phyloP scores from a whole-genome alignment of 2,113 vertebrate species.

The Gila orcuttii region DNA sequence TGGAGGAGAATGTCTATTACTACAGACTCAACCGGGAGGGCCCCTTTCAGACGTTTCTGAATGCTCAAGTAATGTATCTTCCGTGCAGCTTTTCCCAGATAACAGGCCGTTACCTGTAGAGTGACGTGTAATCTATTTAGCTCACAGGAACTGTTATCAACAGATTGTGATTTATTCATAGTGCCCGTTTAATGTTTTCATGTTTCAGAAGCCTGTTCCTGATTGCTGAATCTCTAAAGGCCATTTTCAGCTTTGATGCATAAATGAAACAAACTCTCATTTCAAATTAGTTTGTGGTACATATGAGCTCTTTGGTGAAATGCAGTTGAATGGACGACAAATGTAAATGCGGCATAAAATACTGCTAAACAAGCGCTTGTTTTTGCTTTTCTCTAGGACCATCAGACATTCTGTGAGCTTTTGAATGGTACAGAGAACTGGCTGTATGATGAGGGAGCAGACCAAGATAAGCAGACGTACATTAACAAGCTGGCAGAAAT shows the following conservation, averaged over 20 bases:
- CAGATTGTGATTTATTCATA: neutral
- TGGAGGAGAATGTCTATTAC: constrained; percentile 83
- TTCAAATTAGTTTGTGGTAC: neutral
- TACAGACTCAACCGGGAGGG: constrained; percentile 81
- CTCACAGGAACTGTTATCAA: constrained; percentile 14
- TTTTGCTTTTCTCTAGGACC: constrained; percentile 66
- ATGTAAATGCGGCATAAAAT: neutral
- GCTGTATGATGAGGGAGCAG: constrained; percentile 83
- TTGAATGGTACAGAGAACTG: constrained; percentile 79
- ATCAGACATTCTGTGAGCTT: constrained; percentile 71
- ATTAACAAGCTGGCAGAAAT: constrained; percentile 78
- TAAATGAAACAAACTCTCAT: neutral
- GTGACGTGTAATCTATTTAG: constrained; percentile 16
- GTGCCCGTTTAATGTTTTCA: neutral
- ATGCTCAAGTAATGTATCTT: constrained; percentile 71
- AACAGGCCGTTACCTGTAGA: neutral
- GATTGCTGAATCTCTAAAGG: constrained; percentile 20
- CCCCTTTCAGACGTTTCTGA: constrained; percentile 75
- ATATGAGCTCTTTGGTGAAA: neutral
- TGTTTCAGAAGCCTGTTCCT: neutral
- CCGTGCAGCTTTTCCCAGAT: neutral
- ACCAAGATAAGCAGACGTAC: constrained; percentile 81
- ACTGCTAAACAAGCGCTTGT: neutral
- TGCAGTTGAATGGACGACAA: neutral
- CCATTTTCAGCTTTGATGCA: neutral